phyloP scores from a whole-genome alignment of 2,888 invertebrate genomes.

The Daptonema setosum region DNA sequence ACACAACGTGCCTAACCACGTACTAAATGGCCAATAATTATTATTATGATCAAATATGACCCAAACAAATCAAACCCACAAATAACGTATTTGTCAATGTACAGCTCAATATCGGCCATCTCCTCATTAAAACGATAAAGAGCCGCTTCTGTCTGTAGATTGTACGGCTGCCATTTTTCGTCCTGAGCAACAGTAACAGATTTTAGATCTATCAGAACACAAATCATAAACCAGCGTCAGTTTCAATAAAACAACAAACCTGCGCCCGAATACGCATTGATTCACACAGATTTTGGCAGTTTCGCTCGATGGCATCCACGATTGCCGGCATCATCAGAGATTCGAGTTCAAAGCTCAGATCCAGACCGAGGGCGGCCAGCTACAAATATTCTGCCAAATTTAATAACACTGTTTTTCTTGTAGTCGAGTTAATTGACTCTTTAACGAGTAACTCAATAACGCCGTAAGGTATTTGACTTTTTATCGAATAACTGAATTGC shows the following conservation, averaged over 20 bases:
- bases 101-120: constrained; percentile 19
- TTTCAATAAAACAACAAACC: constrained; percentile 18
- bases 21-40: too few species aligned
- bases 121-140: constrained; percentile 38
- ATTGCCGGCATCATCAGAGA: constrained; percentile 54
- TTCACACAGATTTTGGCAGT: constrained; percentile 55
- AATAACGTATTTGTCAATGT: constrained; percentile 11
- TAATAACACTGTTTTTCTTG: too few species aligned
- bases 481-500: too few species aligned
- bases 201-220: too few species aligned
- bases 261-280: constrained; percentile 44
- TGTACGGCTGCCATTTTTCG: constrained; percentile 60
- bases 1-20: too few species aligned
- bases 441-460: too few species aligned
- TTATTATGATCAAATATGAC: too few species aligned
- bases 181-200: too few species aligned
- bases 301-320: constrained; percentile 49
- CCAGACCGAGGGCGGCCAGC: constrained; percentile 49
- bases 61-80: too few species aligned
- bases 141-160: constrained; percentile 50
- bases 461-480: too few species aligned
- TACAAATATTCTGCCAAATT: background rate
- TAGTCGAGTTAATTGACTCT: too few species aligned
- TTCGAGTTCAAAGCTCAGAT: constrained; percentile 68
- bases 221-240: too few species aligned